Conservation (phyloP, 2,113 vertebrate species). For the Bubo bubo region DNA sequence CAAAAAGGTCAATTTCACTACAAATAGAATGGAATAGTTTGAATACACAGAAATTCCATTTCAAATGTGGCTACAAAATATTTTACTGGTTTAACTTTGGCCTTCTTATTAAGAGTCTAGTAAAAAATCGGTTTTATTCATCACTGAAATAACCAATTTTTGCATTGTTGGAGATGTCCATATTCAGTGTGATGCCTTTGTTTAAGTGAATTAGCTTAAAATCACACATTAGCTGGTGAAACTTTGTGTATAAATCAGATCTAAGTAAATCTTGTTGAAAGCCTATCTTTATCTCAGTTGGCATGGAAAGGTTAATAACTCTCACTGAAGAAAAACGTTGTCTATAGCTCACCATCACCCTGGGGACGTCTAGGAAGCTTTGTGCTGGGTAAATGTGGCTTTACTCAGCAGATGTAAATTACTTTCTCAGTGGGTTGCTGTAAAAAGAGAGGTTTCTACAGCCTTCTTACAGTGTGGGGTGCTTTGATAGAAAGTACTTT, state of each 20-base stretch:
- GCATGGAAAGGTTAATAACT: background rate
- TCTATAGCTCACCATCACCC: background rate
- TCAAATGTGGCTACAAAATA: background rate
- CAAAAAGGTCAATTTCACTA: background rate
- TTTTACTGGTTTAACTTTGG: background rate
- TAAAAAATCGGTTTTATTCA: background rate
- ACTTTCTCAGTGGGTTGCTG: background rate
- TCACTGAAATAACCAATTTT: background rate
- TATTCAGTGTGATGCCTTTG: background rate
- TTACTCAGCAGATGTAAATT: background rate
- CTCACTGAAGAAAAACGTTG: fast-evolving
- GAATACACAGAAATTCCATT: background rate
- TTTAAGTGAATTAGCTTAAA: background rate
- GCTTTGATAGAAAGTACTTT: background rate
- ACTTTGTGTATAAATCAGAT: background rate
- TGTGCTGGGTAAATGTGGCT: background rate
- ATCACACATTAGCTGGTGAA: background rate
- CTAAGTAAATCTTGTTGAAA: background rate
- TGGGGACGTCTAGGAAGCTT: background rate
- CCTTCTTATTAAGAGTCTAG: background rate
- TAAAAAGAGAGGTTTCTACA: background rate
- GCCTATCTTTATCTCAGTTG: background rate
- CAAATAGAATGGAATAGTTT: background rate
- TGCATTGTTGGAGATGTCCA: background rate
- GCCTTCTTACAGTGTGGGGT: background rate